Evolutionary conservation across 1,140 invertebrate genomes (phyloP).

Genomic region (Plodia interpunctella): DNA sequence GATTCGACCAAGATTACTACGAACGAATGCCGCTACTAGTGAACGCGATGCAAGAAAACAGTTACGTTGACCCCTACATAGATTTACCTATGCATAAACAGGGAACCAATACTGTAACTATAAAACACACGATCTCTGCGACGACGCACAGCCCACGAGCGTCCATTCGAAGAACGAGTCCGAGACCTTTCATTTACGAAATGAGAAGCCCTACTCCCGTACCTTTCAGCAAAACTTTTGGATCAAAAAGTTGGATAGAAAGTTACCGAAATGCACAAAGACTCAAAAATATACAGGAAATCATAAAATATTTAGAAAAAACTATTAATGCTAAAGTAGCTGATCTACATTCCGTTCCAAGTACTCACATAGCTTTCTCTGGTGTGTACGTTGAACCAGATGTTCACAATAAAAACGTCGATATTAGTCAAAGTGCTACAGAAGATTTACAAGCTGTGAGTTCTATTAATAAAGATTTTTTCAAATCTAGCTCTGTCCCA

Average conservation of each 20-base stretch:
- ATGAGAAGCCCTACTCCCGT: conserved; percentile 55
- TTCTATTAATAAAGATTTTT: conserved; percentile 28
- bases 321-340: conserved; percentile 63
- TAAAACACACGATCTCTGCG: conserved; percentile 17
- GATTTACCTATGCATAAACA: conserved; percentile 25
- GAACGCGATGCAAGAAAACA: conserved; percentile 65
- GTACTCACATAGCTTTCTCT: conserved; percentile 57
- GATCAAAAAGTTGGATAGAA: conserved; percentile 55
- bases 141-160: conserved; percentile 10
- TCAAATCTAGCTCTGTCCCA: conserved; percentile 39
- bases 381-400: conserved; percentile 53
- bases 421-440: conserved; percentile 10
- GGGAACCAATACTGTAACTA: conserved; percentile 25
- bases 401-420: conserved; percentile 21
- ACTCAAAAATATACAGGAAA: conserved; percentile 63
- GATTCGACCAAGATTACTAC: conserved; percentile 69
- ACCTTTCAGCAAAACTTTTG: conserved; percentile 57
- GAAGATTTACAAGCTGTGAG: conserved; percentile 24
- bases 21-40: conserved; percentile 67
- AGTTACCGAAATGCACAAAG: conserved; percentile 65
- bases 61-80: conserved; percentile 39
- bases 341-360: conserved; percentile 40
- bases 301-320: conserved; percentile 66
- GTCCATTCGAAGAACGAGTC: conserved; percentile 50
- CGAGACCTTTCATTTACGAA: conserved; percentile 60